A percentile compares a stretch with the other conserved stretches of the same genome.
Evolutionary conservation across 2,113 vertebrate genomes (phyloP).

Genomic region (Muscicapa adusta): DNA sequence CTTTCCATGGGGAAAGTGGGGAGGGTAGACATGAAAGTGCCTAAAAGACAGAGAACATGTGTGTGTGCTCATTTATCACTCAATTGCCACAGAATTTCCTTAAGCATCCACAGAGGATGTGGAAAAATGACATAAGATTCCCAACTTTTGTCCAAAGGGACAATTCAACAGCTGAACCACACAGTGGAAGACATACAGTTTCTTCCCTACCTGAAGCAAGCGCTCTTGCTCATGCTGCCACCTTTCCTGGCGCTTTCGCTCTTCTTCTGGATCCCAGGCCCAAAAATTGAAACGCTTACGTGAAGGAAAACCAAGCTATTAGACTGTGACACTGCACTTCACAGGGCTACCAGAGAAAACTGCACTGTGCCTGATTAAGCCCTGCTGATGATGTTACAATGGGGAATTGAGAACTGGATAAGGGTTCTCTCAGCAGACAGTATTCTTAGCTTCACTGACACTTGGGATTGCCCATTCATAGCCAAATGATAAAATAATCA

Average conservation of each 20-base stretch:
- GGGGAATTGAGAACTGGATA: not conserved
- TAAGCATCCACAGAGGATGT: not conserved
- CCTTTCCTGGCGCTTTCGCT: conserved; percentile 90
- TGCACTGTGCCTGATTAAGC: not conserved
- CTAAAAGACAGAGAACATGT: not conserved
- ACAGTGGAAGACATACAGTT: not conserved
- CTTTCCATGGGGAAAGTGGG: not conserved
- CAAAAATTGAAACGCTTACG: conserved; percentile 83
- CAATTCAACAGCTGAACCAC: not conserved
- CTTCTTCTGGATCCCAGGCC: conserved; percentile 96
- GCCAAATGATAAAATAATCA: not conserved
- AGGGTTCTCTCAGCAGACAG: not conserved
- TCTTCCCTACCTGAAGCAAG: conserved; percentile 86
- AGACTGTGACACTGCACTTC: not conserved
- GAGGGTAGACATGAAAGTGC: not conserved
- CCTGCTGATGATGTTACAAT: not conserved
- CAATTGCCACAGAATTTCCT: not conserved
- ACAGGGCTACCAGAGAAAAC: not conserved
- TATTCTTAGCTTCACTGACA: not conserved
- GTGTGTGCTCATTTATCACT: not conserved
- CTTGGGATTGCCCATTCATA: not conserved
- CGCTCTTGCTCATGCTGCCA: conserved; percentile 97
- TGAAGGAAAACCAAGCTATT: conserved; percentile 53
- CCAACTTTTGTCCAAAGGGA: not conserved
- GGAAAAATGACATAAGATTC: not conserved